Evolutionary conservation across 2,113 vertebrate genomes (phyloP).

Genomic region (Monopterus albus): DNA sequence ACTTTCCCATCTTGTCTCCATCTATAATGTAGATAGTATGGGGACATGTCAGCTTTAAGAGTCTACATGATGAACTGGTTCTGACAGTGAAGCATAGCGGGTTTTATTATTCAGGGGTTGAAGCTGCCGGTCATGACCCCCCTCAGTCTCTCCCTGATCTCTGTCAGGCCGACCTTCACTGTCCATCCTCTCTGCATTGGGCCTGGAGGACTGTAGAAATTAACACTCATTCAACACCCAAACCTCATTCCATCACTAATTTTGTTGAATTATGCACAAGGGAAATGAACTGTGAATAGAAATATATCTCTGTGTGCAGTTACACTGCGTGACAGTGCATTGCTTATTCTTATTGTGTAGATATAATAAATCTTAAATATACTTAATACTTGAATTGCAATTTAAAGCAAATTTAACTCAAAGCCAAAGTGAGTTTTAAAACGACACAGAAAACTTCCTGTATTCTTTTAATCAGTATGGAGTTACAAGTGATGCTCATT

Average conservation of each 20-base stretch:
- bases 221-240: background rate
- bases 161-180: slow-evolving; percentile 31
- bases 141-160: slow-evolving; percentile 7
- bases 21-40: background rate
- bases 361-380: no score
- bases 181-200: background rate
- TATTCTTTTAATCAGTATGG: no score
- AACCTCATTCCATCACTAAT: background rate
- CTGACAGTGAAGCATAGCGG: slow-evolving; percentile 27
- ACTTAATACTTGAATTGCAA: no score
- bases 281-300: background rate
- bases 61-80: slow-evolving; percentile 4
- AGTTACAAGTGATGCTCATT: no score
- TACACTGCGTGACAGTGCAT: background rate
- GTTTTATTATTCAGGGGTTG: slow-evolving; percentile 4
- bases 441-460: no score
- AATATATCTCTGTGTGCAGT: background rate
- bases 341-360: background rate
- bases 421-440: no score
- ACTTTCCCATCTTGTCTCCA: background rate
- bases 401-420: no score
- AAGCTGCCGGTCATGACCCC: slow-evolving; percentile 12
- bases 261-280: background rate
- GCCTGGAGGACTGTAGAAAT: background rate
- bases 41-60: slow-evolving; percentile 1